phyloP scores from a whole-genome alignment of 2,888 invertebrate species.

The Xylota sylvarum region DNA sequence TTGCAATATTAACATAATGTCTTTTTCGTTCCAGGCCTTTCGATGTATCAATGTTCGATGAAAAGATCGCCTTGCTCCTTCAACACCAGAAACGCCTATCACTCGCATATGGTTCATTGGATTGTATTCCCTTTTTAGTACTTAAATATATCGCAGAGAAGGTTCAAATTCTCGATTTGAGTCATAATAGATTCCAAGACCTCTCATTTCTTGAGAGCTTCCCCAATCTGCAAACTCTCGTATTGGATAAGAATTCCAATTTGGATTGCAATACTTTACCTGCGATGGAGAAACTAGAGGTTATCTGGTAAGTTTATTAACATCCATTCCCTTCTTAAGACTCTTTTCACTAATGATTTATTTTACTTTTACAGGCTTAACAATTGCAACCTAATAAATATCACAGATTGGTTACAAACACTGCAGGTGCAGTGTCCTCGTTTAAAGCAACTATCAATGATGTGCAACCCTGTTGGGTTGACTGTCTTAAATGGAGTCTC shows the following conservation, averaged over 20 bases:
- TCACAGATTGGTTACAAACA: conserved; percentile 90
- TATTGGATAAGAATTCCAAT: conserved; percentile 92
- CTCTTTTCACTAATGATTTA: neutral
- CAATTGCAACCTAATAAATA: conserved; percentile 86
- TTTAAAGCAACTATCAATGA: conserved; percentile 88
- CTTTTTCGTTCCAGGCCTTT: conserved; percentile 24
- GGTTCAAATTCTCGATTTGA: conserved; percentile 88
- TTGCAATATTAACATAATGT: neutral
- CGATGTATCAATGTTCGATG: conserved; percentile 31
- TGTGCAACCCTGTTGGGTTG: conserved; percentile 92
- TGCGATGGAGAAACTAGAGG: conserved; percentile 88
- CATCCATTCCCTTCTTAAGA: neutral
- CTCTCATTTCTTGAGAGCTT: conserved; percentile 89
- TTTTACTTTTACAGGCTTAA: conserved; percentile 85
- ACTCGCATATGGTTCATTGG: conserved; percentile 88
- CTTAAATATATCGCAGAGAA: conserved; percentile 86
- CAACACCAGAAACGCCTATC: conserved; percentile 81
- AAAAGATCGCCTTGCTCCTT: conserved; percentile 51
- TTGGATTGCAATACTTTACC: conserved; percentile 89
- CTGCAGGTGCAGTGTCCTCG: conserved; percentile 89
- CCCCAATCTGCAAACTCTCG: conserved; percentile 89
- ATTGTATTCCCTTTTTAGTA: conserved; percentile 87
- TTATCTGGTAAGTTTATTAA: conserved; percentile 88
- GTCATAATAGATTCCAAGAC: conserved; percentile 90
- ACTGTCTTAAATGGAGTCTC: conserved; percentile 88